Evolutionary conservation across 2,797 vertebrate genomes (phyloP).

Genomic region (Fundulus diaphanus): DNA sequence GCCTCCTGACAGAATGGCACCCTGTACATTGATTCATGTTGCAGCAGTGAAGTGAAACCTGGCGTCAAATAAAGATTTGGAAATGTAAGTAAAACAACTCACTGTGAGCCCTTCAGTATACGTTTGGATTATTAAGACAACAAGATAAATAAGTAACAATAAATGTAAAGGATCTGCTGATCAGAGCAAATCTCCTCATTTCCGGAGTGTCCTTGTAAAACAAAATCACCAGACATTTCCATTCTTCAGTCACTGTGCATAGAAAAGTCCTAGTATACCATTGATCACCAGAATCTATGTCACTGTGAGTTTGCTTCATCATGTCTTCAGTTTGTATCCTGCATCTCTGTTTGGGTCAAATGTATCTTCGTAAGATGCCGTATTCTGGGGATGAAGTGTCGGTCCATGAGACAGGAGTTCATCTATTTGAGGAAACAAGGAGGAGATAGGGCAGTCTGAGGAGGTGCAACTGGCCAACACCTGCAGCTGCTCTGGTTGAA

Average conservation of each 20-base stretch:
- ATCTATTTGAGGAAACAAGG: slow-evolving; percentile 78
- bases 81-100: background rate
- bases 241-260: slow-evolving; percentile 1
- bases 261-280: slow-evolving; percentile 24
- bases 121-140: background rate
- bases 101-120: background rate
- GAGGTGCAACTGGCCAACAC: slow-evolving; percentile 91
- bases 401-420: slow-evolving; percentile 40
- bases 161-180: background rate
- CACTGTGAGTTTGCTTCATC: slow-evolving; percentile 10
- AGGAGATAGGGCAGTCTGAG: slow-evolving; percentile 88
- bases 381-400: slow-evolving; percentile 30
- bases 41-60: background rate
- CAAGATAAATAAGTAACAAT: slow-evolving; percentile 1
- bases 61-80: background rate
- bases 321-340: background rate
- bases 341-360: slow-evolving; percentile 36
- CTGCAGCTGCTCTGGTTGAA: slow-evolving; percentile 92
- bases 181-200: background rate
- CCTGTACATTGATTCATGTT: background rate
- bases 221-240: background rate
- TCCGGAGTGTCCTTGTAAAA: background rate
- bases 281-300: slow-evolving; percentile 72
- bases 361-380: slow-evolving; percentile 34
- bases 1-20: background rate